These are phyloP conservation scores for Sarcophilus harrisii DNA, from an alignment of 2,797 vertebrate genomes.

Conservation along the genomic window DNA sequence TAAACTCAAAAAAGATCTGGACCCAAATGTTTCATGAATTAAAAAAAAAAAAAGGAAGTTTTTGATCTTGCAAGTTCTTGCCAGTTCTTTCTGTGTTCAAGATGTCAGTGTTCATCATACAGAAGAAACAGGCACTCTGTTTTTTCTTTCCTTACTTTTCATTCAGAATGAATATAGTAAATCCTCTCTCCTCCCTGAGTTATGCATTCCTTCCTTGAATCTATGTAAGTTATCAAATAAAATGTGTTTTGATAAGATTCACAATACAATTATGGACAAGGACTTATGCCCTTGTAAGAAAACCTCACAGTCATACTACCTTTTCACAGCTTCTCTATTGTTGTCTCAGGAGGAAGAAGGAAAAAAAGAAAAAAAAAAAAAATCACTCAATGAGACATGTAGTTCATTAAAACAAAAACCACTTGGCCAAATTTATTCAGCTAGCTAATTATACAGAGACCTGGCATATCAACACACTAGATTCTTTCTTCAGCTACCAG, in stretches of 20 bases:
- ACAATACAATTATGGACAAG: background rate
- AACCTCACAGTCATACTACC: background rate
- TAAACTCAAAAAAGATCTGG: background rate
- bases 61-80: background rate
- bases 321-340: background rate
- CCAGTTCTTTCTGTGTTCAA: background rate
- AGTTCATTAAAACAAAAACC: slow-evolving; percentile 6
- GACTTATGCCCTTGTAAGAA: background rate
- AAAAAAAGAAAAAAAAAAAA: background rate
- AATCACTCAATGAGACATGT: background rate
- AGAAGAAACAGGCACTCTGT: background rate
- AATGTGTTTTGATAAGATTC: background rate
- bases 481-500: background rate
- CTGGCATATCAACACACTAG: background rate
- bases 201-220: background rate
- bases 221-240: background rate
- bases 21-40: background rate
- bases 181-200: background rate
- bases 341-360: background rate
- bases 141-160: background rate
- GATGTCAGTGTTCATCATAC: background rate
- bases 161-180: background rate
- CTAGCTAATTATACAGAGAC: background rate
- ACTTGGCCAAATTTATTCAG: background rate
- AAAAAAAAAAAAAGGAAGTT: background rate